These are phyloP conservation scores for Drosophila niveifrons DNA, from an alignment of 2,888 invertebrate species.

Conservation along the genomic window DNA sequence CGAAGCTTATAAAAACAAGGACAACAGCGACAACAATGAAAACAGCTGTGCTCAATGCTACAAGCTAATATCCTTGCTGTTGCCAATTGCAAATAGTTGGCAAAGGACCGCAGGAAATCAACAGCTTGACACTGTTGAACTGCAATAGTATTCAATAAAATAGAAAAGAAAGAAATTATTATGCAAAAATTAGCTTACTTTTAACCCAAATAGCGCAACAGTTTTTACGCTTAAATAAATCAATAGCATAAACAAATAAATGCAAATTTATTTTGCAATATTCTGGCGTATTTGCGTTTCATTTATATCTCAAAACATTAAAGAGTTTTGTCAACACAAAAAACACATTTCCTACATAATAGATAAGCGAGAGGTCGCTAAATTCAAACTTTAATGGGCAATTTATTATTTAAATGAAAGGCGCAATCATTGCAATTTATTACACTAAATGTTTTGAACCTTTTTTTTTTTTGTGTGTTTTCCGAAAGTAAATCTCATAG, in stretches of 20 bases:
- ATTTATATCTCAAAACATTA: background rate
- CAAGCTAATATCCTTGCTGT: constrained; percentile 51
- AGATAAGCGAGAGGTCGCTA: background rate
- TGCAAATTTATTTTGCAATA: too few species aligned
- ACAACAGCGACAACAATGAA: constrained; percentile 63
- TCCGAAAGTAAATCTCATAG: background rate
- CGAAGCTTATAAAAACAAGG: constrained; percentile 73
- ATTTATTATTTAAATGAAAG: background rate
- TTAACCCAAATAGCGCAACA: background rate
- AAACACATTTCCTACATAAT: background rate
- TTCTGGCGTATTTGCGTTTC: too few species aligned
- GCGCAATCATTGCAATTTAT: background rate
- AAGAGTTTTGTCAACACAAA: background rate
- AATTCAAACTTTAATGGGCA: background rate
- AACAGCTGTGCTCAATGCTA: constrained; percentile 65
- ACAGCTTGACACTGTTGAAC: background rate
- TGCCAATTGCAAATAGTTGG: constrained; percentile 10
- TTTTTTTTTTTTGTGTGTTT: background rate
- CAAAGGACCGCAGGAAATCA: background rate
- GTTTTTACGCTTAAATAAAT: background rate
- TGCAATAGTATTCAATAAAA: background rate
- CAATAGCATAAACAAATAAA: too few species aligned
- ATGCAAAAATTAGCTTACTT: background rate
- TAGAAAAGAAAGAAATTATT: background rate
- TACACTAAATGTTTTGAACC: background rate